A percentile compares a stretch with the other conserved stretches of the same genome.
These are phyloP conservation scores for Temnothorax unifasciatus DNA, from an alignment of 2,888 invertebrate species.

Conservation along the genomic window DNA sequence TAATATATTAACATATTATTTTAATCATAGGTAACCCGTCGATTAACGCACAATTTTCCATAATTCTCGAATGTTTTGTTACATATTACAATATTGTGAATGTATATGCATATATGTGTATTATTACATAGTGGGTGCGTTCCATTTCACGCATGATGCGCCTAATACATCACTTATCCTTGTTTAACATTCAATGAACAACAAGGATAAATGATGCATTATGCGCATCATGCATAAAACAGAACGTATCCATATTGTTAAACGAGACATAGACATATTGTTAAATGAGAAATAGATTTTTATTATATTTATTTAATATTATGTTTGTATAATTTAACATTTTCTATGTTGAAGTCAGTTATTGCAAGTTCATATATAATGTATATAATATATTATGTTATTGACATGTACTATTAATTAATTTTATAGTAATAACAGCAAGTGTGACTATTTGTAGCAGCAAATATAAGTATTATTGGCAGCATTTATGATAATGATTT, in stretches of 20 bases:
- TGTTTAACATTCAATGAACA: no score
- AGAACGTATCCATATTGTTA: no score
- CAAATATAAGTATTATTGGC: slow-evolving; percentile 58
- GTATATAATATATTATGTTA: slow-evolving; percentile 24
- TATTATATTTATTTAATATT: slow-evolving; percentile 58
- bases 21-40: slow-evolving; percentile 57
- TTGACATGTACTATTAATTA: slow-evolving; percentile 53
- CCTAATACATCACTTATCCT: no score
- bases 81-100: slow-evolving; percentile 10
- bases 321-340: slow-evolving; percentile 60
- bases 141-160: no score
- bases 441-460: slow-evolving; percentile 26
- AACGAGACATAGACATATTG: neutral
- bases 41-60: slow-evolving; percentile 55
- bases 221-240: no score
- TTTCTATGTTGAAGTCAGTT: slow-evolving; percentile 27
- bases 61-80: slow-evolving; percentile 44
- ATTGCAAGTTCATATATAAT: slow-evolving; percentile 5
- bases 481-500: slow-evolving; percentile 54
- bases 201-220: no score
- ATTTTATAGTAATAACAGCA: neutral
- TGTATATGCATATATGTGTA: slow-evolving; percentile 48
- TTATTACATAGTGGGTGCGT: neutral
- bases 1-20: slow-evolving; percentile 72
- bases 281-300: slow-evolving; percentile 11